phyloP scores from a whole-genome alignment of 1,140 invertebrate genomes.

The Lepeophtheirus salmonis region DNA sequence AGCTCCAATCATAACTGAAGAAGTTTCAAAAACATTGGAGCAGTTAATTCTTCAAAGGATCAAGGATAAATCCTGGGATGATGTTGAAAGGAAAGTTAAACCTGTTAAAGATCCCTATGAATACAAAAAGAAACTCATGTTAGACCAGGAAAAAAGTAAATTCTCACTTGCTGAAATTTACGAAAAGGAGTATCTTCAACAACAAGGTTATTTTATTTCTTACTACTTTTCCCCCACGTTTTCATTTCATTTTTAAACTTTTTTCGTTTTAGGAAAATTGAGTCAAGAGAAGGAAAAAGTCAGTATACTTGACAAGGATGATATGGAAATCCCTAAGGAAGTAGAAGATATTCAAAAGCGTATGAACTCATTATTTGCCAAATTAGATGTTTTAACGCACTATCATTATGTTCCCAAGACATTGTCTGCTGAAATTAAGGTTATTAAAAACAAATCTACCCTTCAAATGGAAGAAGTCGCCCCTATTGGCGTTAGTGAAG shows the following conservation, averaged over 20 bases:
- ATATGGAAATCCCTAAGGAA: slow-evolving; percentile 43
- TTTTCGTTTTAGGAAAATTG: background rate
- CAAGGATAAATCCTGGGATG: slow-evolving; percentile 86
- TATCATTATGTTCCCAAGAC: slow-evolving; percentile 81
- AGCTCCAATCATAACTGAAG: slow-evolving; percentile 72
- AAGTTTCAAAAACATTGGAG: slow-evolving; percentile 67
- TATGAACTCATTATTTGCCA: slow-evolving; percentile 58
- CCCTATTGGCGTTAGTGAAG: slow-evolving; percentile 62
- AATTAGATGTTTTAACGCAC: slow-evolving; percentile 79
- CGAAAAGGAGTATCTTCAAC: slow-evolving; percentile 39
- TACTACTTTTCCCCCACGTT: too few species aligned
- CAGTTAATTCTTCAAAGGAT: slow-evolving; percentile 76
- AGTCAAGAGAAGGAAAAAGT: background rate
- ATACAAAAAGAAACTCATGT: slow-evolving; percentile 69
- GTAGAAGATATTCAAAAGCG: slow-evolving; percentile 52
- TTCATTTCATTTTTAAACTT: too few species aligned
- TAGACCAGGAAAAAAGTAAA: slow-evolving; percentile 92
- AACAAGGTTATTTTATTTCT: slow-evolving; percentile 1
- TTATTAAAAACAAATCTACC: slow-evolving; percentile 74
- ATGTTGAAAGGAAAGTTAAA: slow-evolving; percentile 75
- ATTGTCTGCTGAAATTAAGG: slow-evolving; percentile 64
- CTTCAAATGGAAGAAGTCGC: slow-evolving; percentile 90
- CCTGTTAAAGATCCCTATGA: slow-evolving; percentile 58
- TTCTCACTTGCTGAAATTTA: slow-evolving; percentile 83
- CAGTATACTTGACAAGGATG: slow-evolving; percentile 22